phyloP scores from a whole-genome alignment of 2,888 invertebrate species.

The Himalopsyche tibetana region DNA sequence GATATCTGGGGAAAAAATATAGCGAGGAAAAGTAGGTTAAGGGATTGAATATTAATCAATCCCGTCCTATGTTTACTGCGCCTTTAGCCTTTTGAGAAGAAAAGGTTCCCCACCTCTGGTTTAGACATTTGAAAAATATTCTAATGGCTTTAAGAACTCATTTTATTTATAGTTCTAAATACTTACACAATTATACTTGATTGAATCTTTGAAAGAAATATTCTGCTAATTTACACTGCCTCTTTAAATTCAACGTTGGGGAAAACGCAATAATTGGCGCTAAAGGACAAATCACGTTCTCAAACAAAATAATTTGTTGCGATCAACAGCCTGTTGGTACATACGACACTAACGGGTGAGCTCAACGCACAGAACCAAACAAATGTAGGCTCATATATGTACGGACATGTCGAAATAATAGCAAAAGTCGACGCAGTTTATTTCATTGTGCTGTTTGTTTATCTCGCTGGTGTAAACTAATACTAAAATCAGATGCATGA shows the following conservation, averaged over 20 bases:
- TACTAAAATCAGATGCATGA: background rate
- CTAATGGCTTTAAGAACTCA: too few relatives aligned
- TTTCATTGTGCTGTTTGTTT: background rate
- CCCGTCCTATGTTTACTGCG: too few relatives aligned
- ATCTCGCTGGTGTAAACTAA: background rate
- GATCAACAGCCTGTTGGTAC: background rate
- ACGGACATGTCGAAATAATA: background rate
- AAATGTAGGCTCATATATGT: background rate
- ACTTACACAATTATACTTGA: too few relatives aligned
- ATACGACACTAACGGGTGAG: background rate
- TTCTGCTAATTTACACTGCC: too few relatives aligned
- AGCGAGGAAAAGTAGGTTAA: too few relatives aligned
- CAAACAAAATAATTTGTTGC: constrained; percentile 27
- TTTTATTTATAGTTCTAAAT: too few relatives aligned
- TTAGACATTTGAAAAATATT: too few relatives aligned
- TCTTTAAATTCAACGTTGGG: background rate
- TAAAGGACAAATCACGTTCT: constrained; percentile 41
- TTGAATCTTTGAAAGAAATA: too few relatives aligned
- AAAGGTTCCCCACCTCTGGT: too few relatives aligned
- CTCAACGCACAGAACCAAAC: background rate
- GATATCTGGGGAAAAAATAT: too few relatives aligned
- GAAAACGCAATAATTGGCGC: constrained; percentile 12
- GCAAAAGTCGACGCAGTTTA: background rate
- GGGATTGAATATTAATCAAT: too few relatives aligned
- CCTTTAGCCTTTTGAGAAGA: too few relatives aligned